These are phyloP conservation scores for Beroe ovata DNA, from an alignment of 37 sponge, comb jelly and placozoan species.

Conservation along the genomic window DNA sequence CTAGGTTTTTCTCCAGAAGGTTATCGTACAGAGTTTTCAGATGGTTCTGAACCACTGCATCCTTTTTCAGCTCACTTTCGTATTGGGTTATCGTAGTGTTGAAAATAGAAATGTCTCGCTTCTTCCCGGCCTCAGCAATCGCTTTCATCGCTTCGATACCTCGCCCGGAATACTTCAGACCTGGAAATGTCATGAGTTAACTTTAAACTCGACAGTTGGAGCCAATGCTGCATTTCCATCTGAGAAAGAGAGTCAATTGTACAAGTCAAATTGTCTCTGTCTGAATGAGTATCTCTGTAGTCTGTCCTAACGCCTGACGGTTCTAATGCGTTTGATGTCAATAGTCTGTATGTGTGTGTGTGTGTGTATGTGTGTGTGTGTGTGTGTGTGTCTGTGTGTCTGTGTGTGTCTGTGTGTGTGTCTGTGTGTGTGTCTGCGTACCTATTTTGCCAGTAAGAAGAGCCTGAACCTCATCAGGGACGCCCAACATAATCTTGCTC, in stretches of 20 bases:
- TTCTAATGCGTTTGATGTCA: too few species aligned
- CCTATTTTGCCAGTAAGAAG: slow-evolving; percentile 88
- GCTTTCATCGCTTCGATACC: slow-evolving; percentile 83
- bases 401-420: too few species aligned
- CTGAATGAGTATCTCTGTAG: too few species aligned
- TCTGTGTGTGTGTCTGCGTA: too few species aligned
- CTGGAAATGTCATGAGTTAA: background rate
- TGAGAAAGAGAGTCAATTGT: too few species aligned
- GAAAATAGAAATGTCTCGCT: slow-evolving; percentile 86
- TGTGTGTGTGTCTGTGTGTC: too few species aligned
- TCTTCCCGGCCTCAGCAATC: slow-evolving; percentile 87
- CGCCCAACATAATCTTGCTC: slow-evolving; percentile 90
- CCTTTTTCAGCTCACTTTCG: slow-evolving; percentile 71
- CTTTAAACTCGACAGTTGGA: too few species aligned
- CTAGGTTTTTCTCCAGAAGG: slow-evolving; percentile 92
- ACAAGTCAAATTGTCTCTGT: too few species aligned
- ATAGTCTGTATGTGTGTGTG: too few species aligned
- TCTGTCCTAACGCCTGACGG: too few species aligned
- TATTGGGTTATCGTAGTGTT: slow-evolving; percentile 70
- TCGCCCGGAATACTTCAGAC: slow-evolving; percentile 40
- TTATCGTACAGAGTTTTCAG: slow-evolving; percentile 85
- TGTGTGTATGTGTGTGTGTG: too few species aligned
- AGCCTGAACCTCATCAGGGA: slow-evolving; percentile 91
- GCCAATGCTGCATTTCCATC: too few species aligned
- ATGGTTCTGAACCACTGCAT: slow-evolving; percentile 87